Evolutionary conservation across 2,113 vertebrate genomes (phyloP), one percentile per base, ranked within the genome.

Genomic region (Hemicordylus capensis): DNA sequence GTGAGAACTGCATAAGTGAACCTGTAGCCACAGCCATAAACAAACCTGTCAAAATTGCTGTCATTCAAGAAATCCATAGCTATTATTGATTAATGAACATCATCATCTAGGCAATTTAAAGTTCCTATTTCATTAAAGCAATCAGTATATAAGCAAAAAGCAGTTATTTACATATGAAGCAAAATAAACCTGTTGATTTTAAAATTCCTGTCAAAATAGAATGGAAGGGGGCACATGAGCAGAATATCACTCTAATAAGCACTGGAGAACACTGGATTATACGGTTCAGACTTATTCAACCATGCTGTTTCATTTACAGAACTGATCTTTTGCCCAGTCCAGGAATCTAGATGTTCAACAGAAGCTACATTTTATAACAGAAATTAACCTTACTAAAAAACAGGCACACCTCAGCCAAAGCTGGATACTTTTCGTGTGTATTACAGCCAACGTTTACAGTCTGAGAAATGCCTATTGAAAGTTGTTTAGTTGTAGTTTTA

Each of bases 1-100:
- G 86, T 99, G 99, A 89, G 99, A 99, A 89, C 98, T 99, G 94
- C 98, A 99, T 28, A 99, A 95, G 86, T 99, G 98, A 87, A 99
- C 98, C 99, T 99, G 93, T 11, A 94, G 92, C 37, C 85, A 75
- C 12, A 92, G 85, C 8, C 89, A 51, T 75, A 44, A 77, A 4
- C 26, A 87, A 61, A 3, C 22, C 1, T 54, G 86, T 76, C 12
- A 7, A 63, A 46, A 56, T 66, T 31, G 37, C 46, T 58, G n/a
- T 84, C 37, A 75, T n/a, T 54, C 19, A 66, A 67, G 76, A 9
- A 66, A 11, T 6, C 15, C 4, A 48, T 39, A 64, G 6, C 14
- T 20, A 39, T 11, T 63, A 15, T 26, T 37, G 39, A 64, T 39
- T 9, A 54, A 75, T 76, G n/a, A n/a, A 58, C 76, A 39, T 37